Evolutionary conservation across 2,888 invertebrate species (phyloP), one percentile per base, ranked within the genome.

Genomic region (Protula sp.): DNA sequence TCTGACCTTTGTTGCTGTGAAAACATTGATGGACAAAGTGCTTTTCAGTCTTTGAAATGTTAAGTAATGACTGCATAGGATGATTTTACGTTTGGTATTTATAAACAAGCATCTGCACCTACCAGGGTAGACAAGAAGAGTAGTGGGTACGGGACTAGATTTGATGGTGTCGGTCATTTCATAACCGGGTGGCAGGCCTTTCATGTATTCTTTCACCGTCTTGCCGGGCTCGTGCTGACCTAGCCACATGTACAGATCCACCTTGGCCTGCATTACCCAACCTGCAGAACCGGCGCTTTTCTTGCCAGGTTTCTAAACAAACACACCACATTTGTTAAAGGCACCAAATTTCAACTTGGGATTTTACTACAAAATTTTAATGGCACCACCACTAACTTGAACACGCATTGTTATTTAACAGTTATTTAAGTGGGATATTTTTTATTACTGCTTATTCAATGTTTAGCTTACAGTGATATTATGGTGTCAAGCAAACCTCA

Each of bases 261-360:
- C 48, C 60, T 70, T 70, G n/a, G 66, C 69, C 52, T 70, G 68
- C n/a, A 69, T 62, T n/a, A 51, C 60, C 65, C 64, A 65, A 9
- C 65, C 66, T 0, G 54, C 45, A n/a, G 54, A 45, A 5, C 68
- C 67, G n/a, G 27, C 28, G 3, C 58, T 50, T 22, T 65, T 65
- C 61, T 65, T 70, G 14, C 68, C 66, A 3, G 68, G 67, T 60
- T 61, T 63, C 70, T 70, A 52, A 53, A 38, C 9, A 38, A 47
- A 54, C 38, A n/a, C 24, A 50, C 30, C 30, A 27, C n/a, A n/a
- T n/a, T n/a, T n/a, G n/a, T n/a, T n/a, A 27, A 27, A 3, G 51
- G 51, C 24, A 24, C 24, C 3, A 24, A 26, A 47, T 26, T 24
- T 22, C 4, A 45, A 14, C 14, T 45, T 45, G 45, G 45, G 19